Conservation (phyloP, 2,888 invertebrate genomes). For the Lamellibrachia columna region DNA sequence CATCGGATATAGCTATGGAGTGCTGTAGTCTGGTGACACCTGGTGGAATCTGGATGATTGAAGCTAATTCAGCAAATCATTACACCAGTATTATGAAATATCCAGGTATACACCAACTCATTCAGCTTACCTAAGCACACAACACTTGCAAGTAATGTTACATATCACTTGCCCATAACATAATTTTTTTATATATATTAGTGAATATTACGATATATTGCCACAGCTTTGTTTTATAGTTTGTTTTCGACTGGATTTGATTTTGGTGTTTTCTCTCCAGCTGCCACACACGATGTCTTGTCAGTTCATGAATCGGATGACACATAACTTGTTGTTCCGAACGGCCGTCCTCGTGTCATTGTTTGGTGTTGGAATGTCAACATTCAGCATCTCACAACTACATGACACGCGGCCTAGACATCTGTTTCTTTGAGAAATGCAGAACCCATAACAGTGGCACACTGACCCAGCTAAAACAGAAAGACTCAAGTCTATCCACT, state of each 20-base stretch:
- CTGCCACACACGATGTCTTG: conserved; percentile 13
- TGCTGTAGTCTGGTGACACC: background rate
- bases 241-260: background rate
- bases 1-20: conserved; percentile 13
- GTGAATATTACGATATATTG: background rate
- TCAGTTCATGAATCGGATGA: conserved; percentile 19
- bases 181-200: background rate
- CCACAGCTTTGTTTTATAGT: background rate
- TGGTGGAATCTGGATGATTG: background rate
- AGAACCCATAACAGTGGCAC: background rate
- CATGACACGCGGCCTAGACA: conserved; percentile 21
- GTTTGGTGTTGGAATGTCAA: conserved; percentile 13
- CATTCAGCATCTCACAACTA: conserved; percentile 25
- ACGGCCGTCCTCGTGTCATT: conserved; percentile 23
- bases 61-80: background rate
- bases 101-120: background rate
- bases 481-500: background rate
- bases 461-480: conserved; percentile 5
- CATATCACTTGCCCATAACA: background rate
- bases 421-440: background rate
- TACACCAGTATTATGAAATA: background rate
- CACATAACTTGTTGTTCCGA: conserved; percentile 24
- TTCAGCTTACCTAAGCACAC: too few relatives aligned
- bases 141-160: background rate
- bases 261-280: background rate